Base-by-base conservation (phyloP, 2,888 invertebrate species). In the Andrena dorsata region DNA sequence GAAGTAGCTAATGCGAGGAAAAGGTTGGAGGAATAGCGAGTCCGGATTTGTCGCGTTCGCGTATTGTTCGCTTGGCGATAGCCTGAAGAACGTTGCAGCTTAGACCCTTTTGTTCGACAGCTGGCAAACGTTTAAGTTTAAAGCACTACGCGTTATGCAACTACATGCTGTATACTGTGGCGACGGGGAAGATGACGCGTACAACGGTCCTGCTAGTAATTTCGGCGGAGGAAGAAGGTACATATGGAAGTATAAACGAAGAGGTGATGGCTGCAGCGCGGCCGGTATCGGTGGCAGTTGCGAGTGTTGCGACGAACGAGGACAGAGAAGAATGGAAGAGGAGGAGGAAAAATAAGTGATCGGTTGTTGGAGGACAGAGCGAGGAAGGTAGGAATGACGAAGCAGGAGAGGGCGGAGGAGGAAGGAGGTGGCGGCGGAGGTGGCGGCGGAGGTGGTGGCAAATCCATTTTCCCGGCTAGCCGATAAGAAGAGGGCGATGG, bases 401-500 rank as follows among this genome's bases (percentile, higher is more conserved):
- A 66, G 4, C 10, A n/a, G 26, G 26, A 60, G 41, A 6, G 16
- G 47, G 20, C 8, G 20, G 10, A 28, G 13, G 47, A 20, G 10
- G 28, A 47, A 6, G 41, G 10, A 6, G 28, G 13, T 20, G 51
- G 4, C 10, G 6, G 23, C 4, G n/a, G n/a, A n/a, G n/a, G n/a
- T n/a, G n/a, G n/a, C n/a, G 35, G 23, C 4, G 10, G 13, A 66
- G 10, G 41, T 35, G 63, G 16, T 26, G 26, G 35, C n/a, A 30
- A 41, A 26, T 35, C n/a, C 32, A 6, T 51, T 28, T 53, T 28
- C 51, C 68, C 73, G 32, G 30, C 5, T 16, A 23, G 30, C 64
- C 41, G 84, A 85, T 85, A 85, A 85, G 78, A 65, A 76, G 81
- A 70, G 70, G 41, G 63, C 68, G 58, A 26, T 47, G 65, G 20